These are phyloP conservation scores for Agrotis exclamationis DNA, from an alignment of 2,888 invertebrate species.

Conservation along the genomic window DNA sequence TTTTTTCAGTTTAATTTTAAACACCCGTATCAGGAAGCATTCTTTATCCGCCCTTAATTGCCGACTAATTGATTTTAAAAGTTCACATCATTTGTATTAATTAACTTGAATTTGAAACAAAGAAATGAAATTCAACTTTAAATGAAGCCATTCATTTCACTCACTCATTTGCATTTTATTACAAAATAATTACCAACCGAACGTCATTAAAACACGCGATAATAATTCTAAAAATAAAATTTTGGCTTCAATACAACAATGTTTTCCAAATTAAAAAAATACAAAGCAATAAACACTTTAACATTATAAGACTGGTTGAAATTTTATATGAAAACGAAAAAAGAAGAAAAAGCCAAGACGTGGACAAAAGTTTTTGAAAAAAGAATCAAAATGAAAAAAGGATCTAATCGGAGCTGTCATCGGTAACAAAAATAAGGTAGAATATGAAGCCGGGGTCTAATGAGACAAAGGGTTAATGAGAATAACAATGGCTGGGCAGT, in stretches of 20 bases:
- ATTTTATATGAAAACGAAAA: constrained; percentile 65
- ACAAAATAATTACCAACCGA: constrained; percentile 35
- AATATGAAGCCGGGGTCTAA: constrained; percentile 87
- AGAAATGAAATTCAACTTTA: constrained; percentile 26
- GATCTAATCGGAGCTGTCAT: constrained; percentile 88
- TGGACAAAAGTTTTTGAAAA: constrained; percentile 67
- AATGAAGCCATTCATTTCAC: constrained; percentile 39
- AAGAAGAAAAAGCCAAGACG: constrained; percentile 71
- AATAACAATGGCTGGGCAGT: constrained; percentile 87
- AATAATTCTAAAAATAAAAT: constrained; percentile 56
- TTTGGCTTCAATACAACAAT: constrained; percentile 53
- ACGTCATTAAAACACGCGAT: constrained; percentile 29
- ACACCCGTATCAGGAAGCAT: constrained; percentile 21
- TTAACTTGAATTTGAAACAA: constrained; percentile 41
- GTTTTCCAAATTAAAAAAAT: constrained; percentile 43
- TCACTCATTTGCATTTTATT: constrained; percentile 46
- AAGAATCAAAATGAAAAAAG: constrained; percentile 70
- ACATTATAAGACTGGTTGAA: constrained; percentile 67
- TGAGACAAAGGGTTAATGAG: constrained; percentile 91
- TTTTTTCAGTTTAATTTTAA: constrained; percentile 32
- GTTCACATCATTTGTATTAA: constrained; percentile 52
- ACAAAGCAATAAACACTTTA: constrained; percentile 67
- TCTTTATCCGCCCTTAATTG: constrained; percentile 55
- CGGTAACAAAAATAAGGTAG: constrained; percentile 83
- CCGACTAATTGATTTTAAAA: constrained; percentile 68